Percentiles rank a stretch among this genome's conserved stretches.
These are phyloP conservation scores for Oncopodura yosiiana DNA, from an alignment of 1,140 invertebrate species.

Conservation along the genomic window DNA sequence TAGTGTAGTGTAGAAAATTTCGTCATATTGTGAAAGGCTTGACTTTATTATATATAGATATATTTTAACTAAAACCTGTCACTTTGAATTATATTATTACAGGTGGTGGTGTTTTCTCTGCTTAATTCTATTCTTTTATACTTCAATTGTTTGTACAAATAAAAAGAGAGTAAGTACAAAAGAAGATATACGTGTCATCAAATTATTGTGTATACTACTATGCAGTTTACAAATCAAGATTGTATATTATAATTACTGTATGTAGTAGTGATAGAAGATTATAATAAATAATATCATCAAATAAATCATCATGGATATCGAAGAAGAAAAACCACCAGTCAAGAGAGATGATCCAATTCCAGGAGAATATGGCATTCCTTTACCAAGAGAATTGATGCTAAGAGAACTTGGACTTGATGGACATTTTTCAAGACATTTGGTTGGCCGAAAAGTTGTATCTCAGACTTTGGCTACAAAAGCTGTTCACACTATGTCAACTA, in stretches of 20 bases:
- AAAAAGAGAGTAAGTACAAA: background rate
- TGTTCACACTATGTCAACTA: conserved; percentile 30
- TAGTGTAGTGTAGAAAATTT: no score
- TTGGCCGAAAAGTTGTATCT: conserved; percentile 25
- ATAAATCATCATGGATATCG: background rate
- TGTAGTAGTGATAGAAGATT: background rate
- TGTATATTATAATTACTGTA: background rate
- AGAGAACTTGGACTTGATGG: conserved; percentile 30
- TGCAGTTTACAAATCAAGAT: background rate
- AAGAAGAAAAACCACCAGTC: background rate
- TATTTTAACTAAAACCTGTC: no score
- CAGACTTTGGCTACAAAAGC: conserved; percentile 28
- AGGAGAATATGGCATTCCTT: conserved; percentile 32
- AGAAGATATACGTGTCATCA: background rate
- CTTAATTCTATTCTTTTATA: no score
- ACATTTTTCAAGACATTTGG: conserved; percentile 11
- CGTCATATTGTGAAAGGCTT: no score
- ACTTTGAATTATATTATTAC: no score
- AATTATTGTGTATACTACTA: background rate
- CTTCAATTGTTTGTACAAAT: no score
- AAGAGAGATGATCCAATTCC: no score
- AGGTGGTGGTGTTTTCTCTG: no score
- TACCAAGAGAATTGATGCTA: conserved; percentile 29
- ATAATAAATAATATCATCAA: background rate
- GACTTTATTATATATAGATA: no score